Evolutionary conservation across 64 coral and sea anemone species (phyloP).

Genomic region (Montipora foliosa): DNA sequence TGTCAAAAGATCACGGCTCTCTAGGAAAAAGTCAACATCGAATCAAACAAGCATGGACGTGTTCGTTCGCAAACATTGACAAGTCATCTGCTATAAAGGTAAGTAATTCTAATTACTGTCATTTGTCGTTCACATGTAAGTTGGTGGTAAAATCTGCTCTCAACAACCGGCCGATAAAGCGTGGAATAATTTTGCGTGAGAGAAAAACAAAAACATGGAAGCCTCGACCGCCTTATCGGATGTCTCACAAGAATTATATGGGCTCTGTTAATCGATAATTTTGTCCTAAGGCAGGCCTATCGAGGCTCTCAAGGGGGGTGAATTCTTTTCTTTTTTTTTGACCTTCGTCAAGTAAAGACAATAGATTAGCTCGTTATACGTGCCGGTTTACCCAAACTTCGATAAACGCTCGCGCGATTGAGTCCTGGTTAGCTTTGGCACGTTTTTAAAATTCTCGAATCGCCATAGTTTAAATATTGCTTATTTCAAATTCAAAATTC

Average conservation of each 20-base stretch:
- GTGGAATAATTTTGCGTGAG: not conserved
- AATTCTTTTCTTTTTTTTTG: not conserved
- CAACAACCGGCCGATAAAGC: not conserved
- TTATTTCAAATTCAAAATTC: no score
- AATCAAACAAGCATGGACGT: slow-evolving; percentile 46
- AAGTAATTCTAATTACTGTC: not conserved
- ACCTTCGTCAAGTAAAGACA: slow-evolving; percentile 7
- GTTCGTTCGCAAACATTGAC: slow-evolving; percentile 40
- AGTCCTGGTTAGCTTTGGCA: not conserved
- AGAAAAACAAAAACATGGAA: no score
- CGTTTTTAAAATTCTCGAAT: no score
- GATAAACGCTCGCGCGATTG: no score
- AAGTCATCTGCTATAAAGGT: not conserved
- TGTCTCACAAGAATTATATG: no score
- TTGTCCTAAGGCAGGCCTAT: not conserved
- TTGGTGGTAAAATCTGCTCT: not conserved
- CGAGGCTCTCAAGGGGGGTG: not conserved
- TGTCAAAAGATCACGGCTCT: not conserved
- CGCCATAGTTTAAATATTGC: no score
- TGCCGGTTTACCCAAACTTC: not conserved
- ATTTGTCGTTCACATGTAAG: no score
- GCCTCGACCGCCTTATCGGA: no score
- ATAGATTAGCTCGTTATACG: not conserved
- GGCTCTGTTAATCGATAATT: not conserved
- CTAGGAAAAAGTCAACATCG: not conserved